A percentile compares a stretch with the other conserved stretches of the same genome.
phyloP scores from a whole-genome alignment of 2,888 invertebrate genomes.

The Tetramorium bicarinatum region DNA sequence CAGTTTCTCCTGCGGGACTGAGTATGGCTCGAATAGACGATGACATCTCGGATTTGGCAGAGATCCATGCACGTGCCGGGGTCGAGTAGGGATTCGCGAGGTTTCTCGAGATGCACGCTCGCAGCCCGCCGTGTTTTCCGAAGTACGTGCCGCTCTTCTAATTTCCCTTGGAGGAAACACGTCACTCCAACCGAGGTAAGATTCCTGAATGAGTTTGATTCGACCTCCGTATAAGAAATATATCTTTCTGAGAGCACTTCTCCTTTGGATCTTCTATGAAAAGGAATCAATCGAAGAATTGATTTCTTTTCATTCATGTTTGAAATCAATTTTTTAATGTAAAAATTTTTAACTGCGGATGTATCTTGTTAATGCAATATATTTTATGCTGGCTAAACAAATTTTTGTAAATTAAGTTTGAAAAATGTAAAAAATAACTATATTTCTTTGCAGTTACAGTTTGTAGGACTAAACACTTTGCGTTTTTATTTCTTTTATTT shows the following conservation, averaged over 20 bases:
- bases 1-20: constrained; percentile 62
- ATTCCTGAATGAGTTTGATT: constrained; percentile 2
- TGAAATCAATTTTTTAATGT: neutral
- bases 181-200: neutral
- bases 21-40: constrained; percentile 40
- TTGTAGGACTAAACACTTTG: neutral
- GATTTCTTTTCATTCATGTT: too few species aligned
- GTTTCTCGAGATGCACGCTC: constrained; percentile 29
- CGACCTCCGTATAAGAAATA: neutral
- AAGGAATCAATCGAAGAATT: neutral
- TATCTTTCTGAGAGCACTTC: neutral
- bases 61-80: constrained; percentile 74
- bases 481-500: neutral
- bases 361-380: neutral
- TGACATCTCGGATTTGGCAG: constrained; percentile 76
- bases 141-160: constrained; percentile 5
- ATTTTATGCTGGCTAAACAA: neutral
- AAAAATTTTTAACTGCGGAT: neutral
- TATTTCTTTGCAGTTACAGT: neutral
- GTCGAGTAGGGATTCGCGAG: constrained; percentile 57
- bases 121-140: constrained; percentile 14
- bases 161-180: neutral
- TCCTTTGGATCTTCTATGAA: neutral
- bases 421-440: neutral
- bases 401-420: neutral